phyloP scores from a whole-genome alignment of 1,140 invertebrate species.

The Uloborus diversus region DNA sequence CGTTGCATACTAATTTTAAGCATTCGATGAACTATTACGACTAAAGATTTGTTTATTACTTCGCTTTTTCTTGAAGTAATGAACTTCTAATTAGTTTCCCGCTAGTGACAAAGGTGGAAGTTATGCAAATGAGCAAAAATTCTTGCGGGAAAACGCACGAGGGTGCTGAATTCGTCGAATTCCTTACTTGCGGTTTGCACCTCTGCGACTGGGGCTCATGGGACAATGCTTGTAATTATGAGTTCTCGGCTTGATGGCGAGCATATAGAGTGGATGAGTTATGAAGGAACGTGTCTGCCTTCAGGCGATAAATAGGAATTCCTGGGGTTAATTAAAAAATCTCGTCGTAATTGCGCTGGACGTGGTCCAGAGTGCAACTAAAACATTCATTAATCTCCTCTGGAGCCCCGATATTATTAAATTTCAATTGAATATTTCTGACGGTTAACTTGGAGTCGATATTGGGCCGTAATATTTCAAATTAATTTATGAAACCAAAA shows the following conservation, averaged over 20 bases:
- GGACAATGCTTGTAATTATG: conserved; percentile 18
- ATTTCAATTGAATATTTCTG: no score
- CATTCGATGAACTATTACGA: background rate
- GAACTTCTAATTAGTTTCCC: conserved; percentile 17
- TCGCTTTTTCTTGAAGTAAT: background rate
- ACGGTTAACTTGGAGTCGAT: no score
- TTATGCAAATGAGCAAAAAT: conserved; percentile 19
- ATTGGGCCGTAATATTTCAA: no score
- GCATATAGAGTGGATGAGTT: background rate
- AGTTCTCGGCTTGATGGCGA: background rate
- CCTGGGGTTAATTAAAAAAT: background rate
- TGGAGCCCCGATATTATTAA: no score
- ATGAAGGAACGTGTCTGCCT: background rate
- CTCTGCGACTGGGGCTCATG: background rate
- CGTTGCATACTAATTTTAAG: background rate
- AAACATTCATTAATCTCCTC: no score
- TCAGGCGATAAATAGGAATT: background rate
- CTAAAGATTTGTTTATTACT: conserved; percentile 31
- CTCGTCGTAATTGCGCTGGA: background rate
- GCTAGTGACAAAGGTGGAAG: conserved; percentile 13
- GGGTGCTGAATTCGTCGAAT: background rate
- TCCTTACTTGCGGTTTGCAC: conserved; percentile 1
- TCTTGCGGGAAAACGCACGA: background rate
- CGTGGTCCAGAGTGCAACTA: no score
- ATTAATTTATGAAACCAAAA: no score